A percentile compares a stretch with the other conserved stretches of the same genome.
These are phyloP conservation scores for Podilymbus podiceps DNA, from an alignment of 2,113 vertebrate genomes.

Conservation along the genomic window DNA sequence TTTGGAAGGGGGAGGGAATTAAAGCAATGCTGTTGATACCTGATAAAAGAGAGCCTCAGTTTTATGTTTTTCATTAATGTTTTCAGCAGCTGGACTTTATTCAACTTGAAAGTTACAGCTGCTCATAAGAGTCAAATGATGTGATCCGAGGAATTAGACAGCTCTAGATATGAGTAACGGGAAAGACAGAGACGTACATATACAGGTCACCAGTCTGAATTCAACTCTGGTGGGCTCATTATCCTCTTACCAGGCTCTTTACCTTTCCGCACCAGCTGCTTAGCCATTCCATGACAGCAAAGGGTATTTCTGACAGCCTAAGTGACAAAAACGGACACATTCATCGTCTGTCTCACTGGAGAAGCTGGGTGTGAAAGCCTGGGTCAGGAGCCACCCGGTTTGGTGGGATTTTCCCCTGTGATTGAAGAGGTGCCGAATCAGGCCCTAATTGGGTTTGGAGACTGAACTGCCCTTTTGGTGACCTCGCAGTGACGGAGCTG, in stretches of 20 bases:
- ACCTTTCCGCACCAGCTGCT: background rate
- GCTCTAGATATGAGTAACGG: background rate
- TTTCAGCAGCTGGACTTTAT: constrained; percentile 8
- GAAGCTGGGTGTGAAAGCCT: background rate
- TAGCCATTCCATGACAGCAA: background rate
- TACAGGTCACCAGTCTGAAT: background rate
- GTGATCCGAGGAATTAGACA: constrained; percentile 5
- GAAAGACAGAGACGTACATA: background rate
- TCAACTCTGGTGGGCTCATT: background rate
- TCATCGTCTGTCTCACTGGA: background rate
- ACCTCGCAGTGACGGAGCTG: constrained; percentile 16
- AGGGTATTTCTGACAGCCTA: background rate
- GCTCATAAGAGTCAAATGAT: background rate
- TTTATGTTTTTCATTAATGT: constrained; percentile 10
- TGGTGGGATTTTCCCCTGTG: background rate
- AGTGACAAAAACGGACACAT: background rate
- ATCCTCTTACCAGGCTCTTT: background rate
- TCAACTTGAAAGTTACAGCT: constrained; percentile 27
- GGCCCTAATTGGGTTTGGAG: background rate
- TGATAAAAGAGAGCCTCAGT: background rate
- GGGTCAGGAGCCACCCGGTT: background rate
- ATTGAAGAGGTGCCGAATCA: background rate
- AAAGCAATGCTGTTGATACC: constrained; percentile 7
- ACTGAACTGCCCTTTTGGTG: background rate
- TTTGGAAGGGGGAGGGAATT: background rate